These are phyloP conservation scores for Micromussa lordhowensis DNA, from an alignment of 92 coral and sea anemone genomes.

Conservation along the genomic window DNA sequence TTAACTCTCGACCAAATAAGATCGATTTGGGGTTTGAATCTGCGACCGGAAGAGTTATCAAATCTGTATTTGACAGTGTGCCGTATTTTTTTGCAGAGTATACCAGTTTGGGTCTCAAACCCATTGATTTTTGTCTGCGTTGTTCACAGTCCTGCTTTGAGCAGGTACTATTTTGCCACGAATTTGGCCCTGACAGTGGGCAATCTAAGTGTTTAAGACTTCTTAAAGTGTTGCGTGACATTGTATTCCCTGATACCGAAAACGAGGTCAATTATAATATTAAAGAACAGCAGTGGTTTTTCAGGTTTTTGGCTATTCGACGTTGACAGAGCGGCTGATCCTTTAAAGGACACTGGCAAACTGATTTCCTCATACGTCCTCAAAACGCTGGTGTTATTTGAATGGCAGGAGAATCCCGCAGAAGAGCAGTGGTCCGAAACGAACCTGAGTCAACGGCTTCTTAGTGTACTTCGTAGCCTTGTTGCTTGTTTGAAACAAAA, in stretches of 20 bases:
- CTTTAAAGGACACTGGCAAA: background rate
- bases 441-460: conserved; percentile 2
- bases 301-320: background rate
- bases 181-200: conserved; percentile 18
- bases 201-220: background rate
- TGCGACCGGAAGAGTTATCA: background rate
- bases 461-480: background rate
- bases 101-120: background rate
- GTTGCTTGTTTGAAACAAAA: background rate
- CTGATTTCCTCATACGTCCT: conserved; percentile 29
- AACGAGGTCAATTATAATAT: background rate
- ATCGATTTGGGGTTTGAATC: conserved; percentile 1
- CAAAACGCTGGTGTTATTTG: conserved; percentile 46
- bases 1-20: conserved; percentile 10
- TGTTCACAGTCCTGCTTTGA: conserved; percentile 29
- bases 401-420: conserved; percentile 21
- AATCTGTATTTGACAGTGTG: background rate
- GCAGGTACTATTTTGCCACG: background rate
- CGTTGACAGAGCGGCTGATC: background rate
- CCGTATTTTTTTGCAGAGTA: background rate
- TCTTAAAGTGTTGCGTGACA: conserved; percentile 19
- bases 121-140: background rate
- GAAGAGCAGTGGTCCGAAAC: conserved; percentile 13
- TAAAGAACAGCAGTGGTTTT: background rate
- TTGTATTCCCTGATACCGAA: background rate